Evolutionary conservation across 2,113 vertebrate genomes (phyloP).

Genomic region (Prinia subflava): DNA sequence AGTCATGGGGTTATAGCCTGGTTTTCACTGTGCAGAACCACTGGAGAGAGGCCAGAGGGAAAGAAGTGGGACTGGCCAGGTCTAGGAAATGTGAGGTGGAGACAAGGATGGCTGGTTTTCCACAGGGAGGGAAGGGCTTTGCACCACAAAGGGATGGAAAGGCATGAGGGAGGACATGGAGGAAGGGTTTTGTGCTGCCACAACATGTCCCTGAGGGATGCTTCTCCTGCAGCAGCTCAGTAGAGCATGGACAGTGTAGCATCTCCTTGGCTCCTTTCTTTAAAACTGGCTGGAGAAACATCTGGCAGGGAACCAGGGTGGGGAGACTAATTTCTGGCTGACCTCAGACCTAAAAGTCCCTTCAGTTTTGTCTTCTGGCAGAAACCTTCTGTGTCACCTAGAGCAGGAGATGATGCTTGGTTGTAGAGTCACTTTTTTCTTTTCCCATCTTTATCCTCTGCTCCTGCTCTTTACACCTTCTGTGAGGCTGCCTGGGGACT

Average conservation of each 20-base stretch:
- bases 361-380: neutral
- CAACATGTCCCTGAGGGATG: accelerated
- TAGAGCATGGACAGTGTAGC: neutral
- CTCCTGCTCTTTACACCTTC: neutral
- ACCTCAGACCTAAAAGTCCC: neutral
- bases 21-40: neutral
- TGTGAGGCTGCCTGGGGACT: neutral
- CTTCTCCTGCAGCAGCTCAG: neutral
- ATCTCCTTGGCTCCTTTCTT: neutral
- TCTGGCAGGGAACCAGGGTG: neutral
- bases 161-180: accelerated
- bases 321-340: neutral
- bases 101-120: neutral
- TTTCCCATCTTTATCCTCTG: neutral
- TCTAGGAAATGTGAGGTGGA: neutral
- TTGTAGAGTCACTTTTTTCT: neutral
- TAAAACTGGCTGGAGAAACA: neutral
- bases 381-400: neutral
- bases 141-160: neutral
- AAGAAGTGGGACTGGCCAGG: neutral
- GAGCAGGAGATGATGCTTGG: neutral
- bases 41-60: neutral
- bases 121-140: neutral
- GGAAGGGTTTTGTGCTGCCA: neutral
- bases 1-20: neutral